Evolutionary conservation across 2,888 invertebrate genomes (phyloP), one percentile per base, ranked within the genome.

Genomic region (Synergus umbraculus): DNA sequence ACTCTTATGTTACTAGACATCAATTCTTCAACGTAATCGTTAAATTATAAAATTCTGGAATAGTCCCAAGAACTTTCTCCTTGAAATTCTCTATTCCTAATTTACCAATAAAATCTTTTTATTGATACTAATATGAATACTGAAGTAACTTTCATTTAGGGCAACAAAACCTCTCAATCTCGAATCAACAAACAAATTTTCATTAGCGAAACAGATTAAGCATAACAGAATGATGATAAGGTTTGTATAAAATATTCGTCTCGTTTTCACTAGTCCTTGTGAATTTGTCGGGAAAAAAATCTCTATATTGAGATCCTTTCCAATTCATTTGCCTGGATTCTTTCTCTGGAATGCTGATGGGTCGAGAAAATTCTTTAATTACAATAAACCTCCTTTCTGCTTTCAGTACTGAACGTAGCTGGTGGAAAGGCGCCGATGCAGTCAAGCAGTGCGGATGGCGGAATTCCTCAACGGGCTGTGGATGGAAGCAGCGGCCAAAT

Each of bases 381-480:
- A 44, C 73, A 77, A 41, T 65, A 43, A 67, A 77, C 73, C 76
- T 81, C 78, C 84, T 87, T 87, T 87, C 60, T 82, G 67, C 82
- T 80, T 94, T 93, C 94, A 98, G 98, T 98, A 54, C 92, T 98
- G 73, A 98, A 98, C 93, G 98, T 98, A 80, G 98, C 98, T 0
- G 97, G 97, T 2, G 98, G 98, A 46, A 98, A 98, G 92, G 98
- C 98, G 0, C 97, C 98, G 1, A 98, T 98, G 98, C 98, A 98
- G 92, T 96, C 96, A 7, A 97, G 97, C 80, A 97, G 96, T 0
- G 95, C 96, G 66, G 95, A 95, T 2, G 95, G 95, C 13, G 98
- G 97, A 15, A 96, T 97, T 13, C 97, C 98, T 0, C 98, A 98
- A 91, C 96, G 96, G 84, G 98, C 98, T 7, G 96, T 98, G 76